Evolutionary conservation across 2,113 vertebrate genomes (phyloP).

Genomic region (Phodopus roborovskii): DNA sequence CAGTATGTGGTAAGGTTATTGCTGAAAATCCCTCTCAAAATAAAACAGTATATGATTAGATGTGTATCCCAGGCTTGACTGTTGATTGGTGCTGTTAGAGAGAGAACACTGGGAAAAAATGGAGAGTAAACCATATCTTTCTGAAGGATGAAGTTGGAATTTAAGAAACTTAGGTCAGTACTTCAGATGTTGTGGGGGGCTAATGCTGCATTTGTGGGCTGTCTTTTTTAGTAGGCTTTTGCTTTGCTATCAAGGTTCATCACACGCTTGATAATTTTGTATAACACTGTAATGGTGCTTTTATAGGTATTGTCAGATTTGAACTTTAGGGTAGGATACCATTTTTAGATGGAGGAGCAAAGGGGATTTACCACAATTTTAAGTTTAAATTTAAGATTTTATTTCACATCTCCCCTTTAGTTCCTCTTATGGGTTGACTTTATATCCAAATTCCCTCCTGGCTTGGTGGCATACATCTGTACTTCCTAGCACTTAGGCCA

Average conservation of each 20-base stretch:
- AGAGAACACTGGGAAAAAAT: constrained; percentile 19
- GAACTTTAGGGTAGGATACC: background rate
- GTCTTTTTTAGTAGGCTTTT: constrained; percentile 11
- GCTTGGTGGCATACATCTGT: background rate
- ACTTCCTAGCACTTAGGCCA: background rate
- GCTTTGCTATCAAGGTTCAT: constrained; percentile 29
- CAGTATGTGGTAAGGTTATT: background rate
- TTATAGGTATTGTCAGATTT: constrained; percentile 16
- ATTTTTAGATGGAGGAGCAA: constrained; percentile 10
- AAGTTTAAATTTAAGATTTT: constrained; percentile 51
- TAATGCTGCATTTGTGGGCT: constrained; percentile 19
- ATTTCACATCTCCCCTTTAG: background rate
- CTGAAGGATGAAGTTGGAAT: constrained; percentile 15
- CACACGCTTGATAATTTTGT: constrained; percentile 45
- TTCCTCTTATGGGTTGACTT: constrained; percentile 45
- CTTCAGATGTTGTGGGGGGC: background rate
- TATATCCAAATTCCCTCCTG: constrained; percentile 15
- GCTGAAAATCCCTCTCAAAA: constrained; percentile 22
- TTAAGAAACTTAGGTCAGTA: background rate
- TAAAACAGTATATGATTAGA: background rate
- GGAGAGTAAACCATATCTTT: background rate
- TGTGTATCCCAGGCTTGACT: background rate
- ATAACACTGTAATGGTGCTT: constrained; percentile 16
- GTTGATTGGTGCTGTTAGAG: constrained; percentile 31
- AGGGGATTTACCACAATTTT: constrained; percentile 11